phyloP scores from a whole-genome alignment of 2,797 vertebrate species.

The Oryzias dopingdopingensis region DNA sequence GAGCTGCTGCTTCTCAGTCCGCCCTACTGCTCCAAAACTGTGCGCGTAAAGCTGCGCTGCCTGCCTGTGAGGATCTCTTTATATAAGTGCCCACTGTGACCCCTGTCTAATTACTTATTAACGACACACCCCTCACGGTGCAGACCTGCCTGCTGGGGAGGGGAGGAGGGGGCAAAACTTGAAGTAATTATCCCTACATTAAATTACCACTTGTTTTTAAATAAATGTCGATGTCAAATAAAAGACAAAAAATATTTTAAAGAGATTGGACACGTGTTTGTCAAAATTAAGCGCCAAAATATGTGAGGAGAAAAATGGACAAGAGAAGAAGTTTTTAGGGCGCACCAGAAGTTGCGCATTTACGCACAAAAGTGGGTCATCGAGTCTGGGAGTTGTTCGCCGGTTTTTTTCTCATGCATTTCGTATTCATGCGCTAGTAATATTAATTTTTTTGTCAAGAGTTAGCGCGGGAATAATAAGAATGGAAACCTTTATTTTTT shows the following conservation, averaged over 20 bases:
- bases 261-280: too few species aligned
- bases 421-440: constrained; percentile 63
- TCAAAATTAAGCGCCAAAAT: too few species aligned
- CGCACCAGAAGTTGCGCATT: constrained; percentile 1
- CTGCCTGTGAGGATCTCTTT: constrained; percentile 70
- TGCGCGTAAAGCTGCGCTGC: constrained; percentile 52
- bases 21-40: constrained; percentile 38
- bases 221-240: not conserved
- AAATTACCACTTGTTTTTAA: not conserved
- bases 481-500: constrained; percentile 61
- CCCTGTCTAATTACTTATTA: constrained; percentile 97
- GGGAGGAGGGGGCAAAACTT: constrained; percentile 20
- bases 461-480: constrained; percentile 72
- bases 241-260: not conserved
- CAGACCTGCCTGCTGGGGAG: constrained; percentile 70
- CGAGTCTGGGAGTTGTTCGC: constrained; percentile 62
- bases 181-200: not conserved
- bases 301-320: not conserved
- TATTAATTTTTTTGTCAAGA: constrained; percentile 57
- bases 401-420: constrained; percentile 69
- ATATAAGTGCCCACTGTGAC: constrained; percentile 87
- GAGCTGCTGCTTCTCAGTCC: constrained; percentile 30
- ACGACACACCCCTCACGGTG: constrained; percentile 88
- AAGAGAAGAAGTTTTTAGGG: not conserved
- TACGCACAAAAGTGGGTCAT: constrained; percentile 58